Percentiles rank a stretch among this genome's conserved stretches.
phyloP scores from a whole-genome alignment of 2,888 invertebrate species.

The Coleophora deauratella region DNA sequence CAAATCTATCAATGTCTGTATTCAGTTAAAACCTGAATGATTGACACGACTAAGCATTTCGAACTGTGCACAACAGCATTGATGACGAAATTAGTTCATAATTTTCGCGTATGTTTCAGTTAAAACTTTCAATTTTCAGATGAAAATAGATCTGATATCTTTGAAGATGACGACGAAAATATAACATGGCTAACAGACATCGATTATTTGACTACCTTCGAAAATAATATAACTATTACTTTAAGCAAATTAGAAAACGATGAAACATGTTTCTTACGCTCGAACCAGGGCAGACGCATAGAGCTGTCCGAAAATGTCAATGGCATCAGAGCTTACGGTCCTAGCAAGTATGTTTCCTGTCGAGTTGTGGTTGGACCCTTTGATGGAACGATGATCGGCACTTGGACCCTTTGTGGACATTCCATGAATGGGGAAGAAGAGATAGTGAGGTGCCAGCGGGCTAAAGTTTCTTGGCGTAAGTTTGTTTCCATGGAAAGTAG shows the following conservation, averaged over 20 bases:
- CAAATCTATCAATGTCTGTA: too few relatives aligned
- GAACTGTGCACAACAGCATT: too few relatives aligned
- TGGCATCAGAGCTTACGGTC: slow-evolving; percentile 17
- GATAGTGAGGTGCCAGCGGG: slow-evolving; percentile 22
- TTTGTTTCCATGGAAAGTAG: slow-evolving; percentile 8
- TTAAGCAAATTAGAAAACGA: slow-evolving; percentile 17
- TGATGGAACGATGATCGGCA: slow-evolving; percentile 15
- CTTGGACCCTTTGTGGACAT: slow-evolving; percentile 12
- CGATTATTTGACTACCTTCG: not conserved
- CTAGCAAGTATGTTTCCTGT: slow-evolving; percentile 19
- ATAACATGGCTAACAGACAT: slow-evolving; percentile 4
- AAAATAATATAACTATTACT: slow-evolving; percentile 17
- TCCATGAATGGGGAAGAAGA: slow-evolving; percentile 1
- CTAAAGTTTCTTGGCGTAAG: slow-evolving; percentile 26
- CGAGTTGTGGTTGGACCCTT: slow-evolving; percentile 22
- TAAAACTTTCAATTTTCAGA: too few relatives aligned
- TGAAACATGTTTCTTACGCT: slow-evolving; percentile 21
- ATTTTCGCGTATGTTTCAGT: too few relatives aligned
- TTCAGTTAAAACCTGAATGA: too few relatives aligned
- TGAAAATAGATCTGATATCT: too few relatives aligned
- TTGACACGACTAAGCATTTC: too few relatives aligned
- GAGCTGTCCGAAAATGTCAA: not conserved
- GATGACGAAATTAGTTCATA: too few relatives aligned
- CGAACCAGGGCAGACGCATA: slow-evolving; percentile 11
- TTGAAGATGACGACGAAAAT: slow-evolving; percentile 12